Evolutionary conservation across 2,888 invertebrate species (phyloP).

Genomic region (Punctoribates punctum): DNA sequence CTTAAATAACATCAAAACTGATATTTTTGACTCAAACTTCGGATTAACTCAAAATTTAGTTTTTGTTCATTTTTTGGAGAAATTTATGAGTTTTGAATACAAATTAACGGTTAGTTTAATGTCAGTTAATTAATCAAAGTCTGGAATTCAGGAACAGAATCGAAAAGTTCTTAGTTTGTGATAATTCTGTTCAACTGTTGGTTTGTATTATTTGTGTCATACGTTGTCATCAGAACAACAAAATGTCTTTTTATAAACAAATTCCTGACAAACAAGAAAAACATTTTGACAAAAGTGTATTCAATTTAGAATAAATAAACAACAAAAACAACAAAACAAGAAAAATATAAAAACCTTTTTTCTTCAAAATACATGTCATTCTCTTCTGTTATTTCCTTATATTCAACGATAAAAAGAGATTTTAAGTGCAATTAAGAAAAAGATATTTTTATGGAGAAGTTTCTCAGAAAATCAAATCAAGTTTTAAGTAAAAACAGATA

Average conservation of each 20-base stretch:
- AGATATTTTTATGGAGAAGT: background rate
- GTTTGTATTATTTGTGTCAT: too few species aligned
- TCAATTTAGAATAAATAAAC: too few species aligned
- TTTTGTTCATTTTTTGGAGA: background rate
- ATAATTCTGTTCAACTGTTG: too few species aligned
- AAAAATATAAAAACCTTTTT: background rate
- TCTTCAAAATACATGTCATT: background rate
- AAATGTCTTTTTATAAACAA: too few species aligned
- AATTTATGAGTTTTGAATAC: background rate
- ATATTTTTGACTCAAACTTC: background rate
- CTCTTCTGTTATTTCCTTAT: constrained; percentile 9
- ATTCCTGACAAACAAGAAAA: too few species aligned
- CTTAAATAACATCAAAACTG: too few species aligned
- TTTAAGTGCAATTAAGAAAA: background rate
- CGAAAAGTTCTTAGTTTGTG: too few species aligned
- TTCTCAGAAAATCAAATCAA: background rate
- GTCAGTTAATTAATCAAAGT: too few species aligned
- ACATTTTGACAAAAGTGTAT: too few species aligned
- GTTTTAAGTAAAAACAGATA: background rate
- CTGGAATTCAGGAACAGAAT: too few species aligned
- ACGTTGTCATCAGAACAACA: too few species aligned
- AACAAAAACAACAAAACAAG: background rate
- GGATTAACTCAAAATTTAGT: background rate
- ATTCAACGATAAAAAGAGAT: background rate
- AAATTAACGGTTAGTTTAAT: background rate